Percentiles rank a stretch among this genome's conserved stretches.
Evolutionary conservation across 1,140 invertebrate genomes (phyloP).

Genomic region (Paracyclopina nana): DNA sequence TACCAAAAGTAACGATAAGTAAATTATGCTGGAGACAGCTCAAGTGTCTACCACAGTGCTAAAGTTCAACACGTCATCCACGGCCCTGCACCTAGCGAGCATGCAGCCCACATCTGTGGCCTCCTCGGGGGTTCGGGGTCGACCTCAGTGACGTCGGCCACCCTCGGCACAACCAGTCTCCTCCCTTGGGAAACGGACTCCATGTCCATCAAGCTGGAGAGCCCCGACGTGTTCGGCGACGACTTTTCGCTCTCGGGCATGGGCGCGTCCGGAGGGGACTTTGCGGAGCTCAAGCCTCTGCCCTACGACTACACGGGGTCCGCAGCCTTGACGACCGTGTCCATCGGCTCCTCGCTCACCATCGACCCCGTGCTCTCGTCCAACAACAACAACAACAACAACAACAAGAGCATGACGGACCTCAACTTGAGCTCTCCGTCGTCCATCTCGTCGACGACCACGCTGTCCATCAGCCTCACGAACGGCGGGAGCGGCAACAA

Average conservation of each 20-base stretch:
- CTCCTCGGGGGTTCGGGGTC: neutral
- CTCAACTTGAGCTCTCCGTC: neutral
- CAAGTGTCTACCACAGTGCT: constrained; percentile 1
- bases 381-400: constrained; percentile 13
- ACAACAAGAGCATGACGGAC: constrained; percentile 5
- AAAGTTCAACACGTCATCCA: neutral
- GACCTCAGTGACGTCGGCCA: too few species aligned
- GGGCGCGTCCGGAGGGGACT: neutral
- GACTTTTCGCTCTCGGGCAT: too few species aligned
- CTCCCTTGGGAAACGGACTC: neutral
- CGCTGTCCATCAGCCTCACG: neutral
- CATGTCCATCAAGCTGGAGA: constrained; percentile 12
- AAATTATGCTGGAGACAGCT: constrained; percentile 11
- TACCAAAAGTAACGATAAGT: neutral
- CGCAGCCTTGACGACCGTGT: neutral
- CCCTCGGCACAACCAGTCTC: neutral
- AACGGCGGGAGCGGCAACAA: neutral
- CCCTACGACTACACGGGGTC: constrained; percentile 14
- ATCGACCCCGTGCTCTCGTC: neutral
- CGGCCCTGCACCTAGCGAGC: neutral
- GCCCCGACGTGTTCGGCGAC: constrained; percentile 10
- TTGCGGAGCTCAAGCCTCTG: constrained; percentile 13
- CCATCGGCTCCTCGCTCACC: neutral
- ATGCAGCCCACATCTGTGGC: neutral
- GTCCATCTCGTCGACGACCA: neutral